These are phyloP conservation scores for Digitonthophagus gazella DNA, from an alignment of 2,888 invertebrate genomes.

Conservation along the genomic window DNA sequence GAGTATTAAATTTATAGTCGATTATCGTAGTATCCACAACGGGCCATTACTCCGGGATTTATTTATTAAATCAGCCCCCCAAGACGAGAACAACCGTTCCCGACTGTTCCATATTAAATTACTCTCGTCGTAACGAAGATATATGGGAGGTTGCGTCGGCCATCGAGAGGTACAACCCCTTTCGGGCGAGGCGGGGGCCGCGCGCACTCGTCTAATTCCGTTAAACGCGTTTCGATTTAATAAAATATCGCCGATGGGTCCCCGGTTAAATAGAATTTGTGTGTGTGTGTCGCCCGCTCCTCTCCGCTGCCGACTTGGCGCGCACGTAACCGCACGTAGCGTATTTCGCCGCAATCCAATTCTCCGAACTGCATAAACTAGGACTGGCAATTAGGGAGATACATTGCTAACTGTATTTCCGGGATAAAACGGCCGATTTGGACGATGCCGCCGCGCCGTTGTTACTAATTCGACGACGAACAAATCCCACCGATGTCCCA, in stretches of 20 bases:
- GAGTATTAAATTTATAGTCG: background rate
- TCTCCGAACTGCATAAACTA: slow-evolving; percentile 51
- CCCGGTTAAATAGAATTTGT: slow-evolving; percentile 48
- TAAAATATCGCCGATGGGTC: slow-evolving; percentile 41
- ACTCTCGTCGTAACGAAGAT: slow-evolving; percentile 12
- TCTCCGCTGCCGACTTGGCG: background rate
- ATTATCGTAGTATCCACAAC: slow-evolving; percentile 1
- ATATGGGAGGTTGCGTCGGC: slow-evolving; percentile 7
- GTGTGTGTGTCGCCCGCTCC: slow-evolving; percentile 30
- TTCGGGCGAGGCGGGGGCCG: background rate
- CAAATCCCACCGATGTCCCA: background rate
- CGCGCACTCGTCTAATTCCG: slow-evolving; percentile 30
- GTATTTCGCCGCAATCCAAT: slow-evolving; percentile 52
- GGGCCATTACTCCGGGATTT: slow-evolving; percentile 1
- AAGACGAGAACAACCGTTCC: background rate
- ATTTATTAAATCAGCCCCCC: slow-evolving; percentile 16
- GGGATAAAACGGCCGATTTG: background rate
- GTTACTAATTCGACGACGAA: background rate
- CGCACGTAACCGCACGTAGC: slow-evolving; percentile 44
- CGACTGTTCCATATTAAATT: slow-evolving; percentile 11
- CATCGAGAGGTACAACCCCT: slow-evolving; percentile 14
- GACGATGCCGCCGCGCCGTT: background rate
- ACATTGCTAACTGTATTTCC: slow-evolving; percentile 16
- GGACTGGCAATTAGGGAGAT: slow-evolving; percentile 47
- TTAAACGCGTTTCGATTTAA: slow-evolving; percentile 34